These are phyloP conservation scores for Coecobrya sp. DNA, from an alignment of 2,888 invertebrate genomes.

Conservation along the genomic window DNA sequence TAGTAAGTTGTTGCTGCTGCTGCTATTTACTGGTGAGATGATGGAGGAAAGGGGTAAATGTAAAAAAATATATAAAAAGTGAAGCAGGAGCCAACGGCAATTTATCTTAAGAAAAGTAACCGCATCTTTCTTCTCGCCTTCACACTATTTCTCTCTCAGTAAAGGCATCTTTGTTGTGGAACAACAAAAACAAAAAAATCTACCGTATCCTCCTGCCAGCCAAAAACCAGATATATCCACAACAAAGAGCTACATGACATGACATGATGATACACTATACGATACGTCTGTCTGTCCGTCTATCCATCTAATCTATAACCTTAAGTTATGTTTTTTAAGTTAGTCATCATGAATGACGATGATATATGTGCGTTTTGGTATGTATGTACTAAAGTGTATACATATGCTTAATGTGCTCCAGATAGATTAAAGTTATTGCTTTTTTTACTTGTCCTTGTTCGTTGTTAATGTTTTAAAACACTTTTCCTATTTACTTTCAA, in stretches of 20 bases:
- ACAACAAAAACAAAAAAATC: slow-evolving; percentile 41
- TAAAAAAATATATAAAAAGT: slow-evolving; percentile 24
- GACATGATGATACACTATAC: slow-evolving; percentile 29
- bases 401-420: slow-evolving; percentile 66
- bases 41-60: slow-evolving; percentile 35
- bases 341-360: slow-evolving; percentile 60
- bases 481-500: slow-evolving; percentile 62
- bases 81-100: slow-evolving; percentile 73
- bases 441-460: slow-evolving; percentile 24
- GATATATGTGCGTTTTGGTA: slow-evolving; percentile 49
- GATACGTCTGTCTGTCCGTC: slow-evolving; percentile 73
- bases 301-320: slow-evolving; percentile 59
- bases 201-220: neutral
- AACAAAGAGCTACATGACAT: slow-evolving; percentile 39
- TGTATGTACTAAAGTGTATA: too few relatives aligned
- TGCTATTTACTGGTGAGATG: neutral
- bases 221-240: neutral
- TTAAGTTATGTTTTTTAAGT: slow-evolving; percentile 17
- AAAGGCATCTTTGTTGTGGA: neutral
- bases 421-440: slow-evolving; percentile 65
- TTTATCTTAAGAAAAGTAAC: slow-evolving; percentile 69
- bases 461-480: slow-evolving; percentile 48
- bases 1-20: neutral
- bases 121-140: slow-evolving; percentile 57
- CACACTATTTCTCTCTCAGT: slow-evolving; percentile 34